Conservation (phyloP, 2,888 invertebrate genomes). For the Nemurella pictetii region DNA sequence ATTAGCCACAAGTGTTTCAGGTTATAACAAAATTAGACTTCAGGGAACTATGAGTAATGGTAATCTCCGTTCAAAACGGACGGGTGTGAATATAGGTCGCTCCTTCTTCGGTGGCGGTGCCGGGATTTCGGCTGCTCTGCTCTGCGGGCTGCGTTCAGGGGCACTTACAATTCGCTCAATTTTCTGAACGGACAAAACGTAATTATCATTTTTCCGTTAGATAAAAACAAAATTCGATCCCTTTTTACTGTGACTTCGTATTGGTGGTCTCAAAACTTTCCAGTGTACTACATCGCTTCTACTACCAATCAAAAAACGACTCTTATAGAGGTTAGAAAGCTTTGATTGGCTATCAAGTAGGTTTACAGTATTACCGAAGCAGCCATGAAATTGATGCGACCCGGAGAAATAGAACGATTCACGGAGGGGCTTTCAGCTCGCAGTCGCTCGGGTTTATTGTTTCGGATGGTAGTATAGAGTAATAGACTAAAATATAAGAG, state of each 20-base stretch:
- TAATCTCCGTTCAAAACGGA: no score
- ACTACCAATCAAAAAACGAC: background rate
- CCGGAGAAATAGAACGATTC: background rate
- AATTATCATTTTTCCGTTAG: background rate
- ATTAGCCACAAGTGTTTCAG: no score
- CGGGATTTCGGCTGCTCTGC: background rate
- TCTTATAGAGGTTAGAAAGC: background rate
- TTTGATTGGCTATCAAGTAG: background rate
- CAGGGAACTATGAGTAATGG: no score
- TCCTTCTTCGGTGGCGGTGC: background rate
- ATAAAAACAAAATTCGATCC: background rate
- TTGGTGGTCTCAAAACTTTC: background rate
- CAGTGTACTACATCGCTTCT: background rate
- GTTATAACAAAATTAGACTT: no score
- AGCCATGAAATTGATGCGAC: background rate
- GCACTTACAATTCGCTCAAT: background rate
- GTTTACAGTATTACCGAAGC: background rate
- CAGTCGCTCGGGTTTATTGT: background rate
- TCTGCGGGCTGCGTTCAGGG: background rate
- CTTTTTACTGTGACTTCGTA: background rate
- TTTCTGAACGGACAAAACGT: background rate
- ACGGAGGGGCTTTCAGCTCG: background rate
- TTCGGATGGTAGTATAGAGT: background rate
- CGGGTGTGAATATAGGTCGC: no score
- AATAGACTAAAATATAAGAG: background rate